phyloP scores from a whole-genome alignment of 2,888 invertebrate genomes.

The Hydrotaea diabolus region DNA sequence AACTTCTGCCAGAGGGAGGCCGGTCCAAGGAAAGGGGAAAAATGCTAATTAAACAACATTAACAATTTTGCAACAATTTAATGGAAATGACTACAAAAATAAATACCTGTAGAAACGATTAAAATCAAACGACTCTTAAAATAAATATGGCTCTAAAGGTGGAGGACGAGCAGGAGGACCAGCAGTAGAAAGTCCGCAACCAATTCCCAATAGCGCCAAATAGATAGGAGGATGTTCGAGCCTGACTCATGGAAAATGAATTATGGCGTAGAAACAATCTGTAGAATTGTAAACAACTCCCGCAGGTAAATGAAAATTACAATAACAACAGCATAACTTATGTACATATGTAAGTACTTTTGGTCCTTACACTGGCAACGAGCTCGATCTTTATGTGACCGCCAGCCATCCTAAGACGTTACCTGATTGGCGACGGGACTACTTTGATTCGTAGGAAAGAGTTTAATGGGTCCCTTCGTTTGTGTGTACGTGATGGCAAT shows the following conservation, averaged over 20 bases:
- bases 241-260: background rate
- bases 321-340: background rate
- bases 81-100: conserved; percentile 17
- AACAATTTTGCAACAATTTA: conserved; percentile 2
- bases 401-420: no score
- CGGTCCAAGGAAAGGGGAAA: background rate
- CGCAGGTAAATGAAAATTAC: background rate
- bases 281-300: background rate
- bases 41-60: conserved; percentile 10
- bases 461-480: no score
- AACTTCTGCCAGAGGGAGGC: background rate
- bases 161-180: no score
- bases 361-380: background rate
- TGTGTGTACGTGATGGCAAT: no score
- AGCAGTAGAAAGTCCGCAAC: background rate
- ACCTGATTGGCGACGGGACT: no score
- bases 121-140: conserved; percentile 29
- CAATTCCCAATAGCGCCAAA: background rate
- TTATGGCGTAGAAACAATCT: background rate
- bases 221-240: background rate
- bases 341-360: background rate
- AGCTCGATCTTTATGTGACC: no score
- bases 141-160: background rate
- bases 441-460: no score
- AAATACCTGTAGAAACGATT: conserved; percentile 37